Evolutionary conservation across 1,140 invertebrate species (phyloP).

Genomic region (Macrotrachela quadricornifera): DNA sequence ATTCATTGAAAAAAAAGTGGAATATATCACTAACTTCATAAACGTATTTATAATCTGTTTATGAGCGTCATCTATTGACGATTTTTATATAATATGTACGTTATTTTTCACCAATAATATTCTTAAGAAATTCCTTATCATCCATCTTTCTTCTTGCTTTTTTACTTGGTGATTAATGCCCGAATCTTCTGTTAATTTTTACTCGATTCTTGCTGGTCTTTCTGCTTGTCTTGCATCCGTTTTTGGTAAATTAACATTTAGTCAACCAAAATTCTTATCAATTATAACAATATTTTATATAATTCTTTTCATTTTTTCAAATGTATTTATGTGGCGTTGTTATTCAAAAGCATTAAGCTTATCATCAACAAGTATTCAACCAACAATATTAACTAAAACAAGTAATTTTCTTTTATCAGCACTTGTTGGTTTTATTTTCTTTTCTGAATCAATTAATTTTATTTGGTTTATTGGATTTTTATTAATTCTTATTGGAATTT

Average conservation of each 20-base stretch:
- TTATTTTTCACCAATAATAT: no score
- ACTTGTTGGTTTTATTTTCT: conserved; percentile 2
- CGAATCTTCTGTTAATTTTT: background rate
- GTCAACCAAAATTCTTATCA: background rate
- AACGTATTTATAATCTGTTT: no score
- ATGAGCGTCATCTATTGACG: no score
- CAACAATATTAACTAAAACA: conserved; percentile 5
- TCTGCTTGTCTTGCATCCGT: conserved; percentile 3
- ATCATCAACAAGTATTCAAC: background rate
- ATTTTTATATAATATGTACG: no score
- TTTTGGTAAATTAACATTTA: conserved; percentile 6
- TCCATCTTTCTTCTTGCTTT: no score
- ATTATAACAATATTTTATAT: background rate
- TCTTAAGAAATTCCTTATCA: no score
- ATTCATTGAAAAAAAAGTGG: no score
- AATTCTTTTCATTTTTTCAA: background rate
- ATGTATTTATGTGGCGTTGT: conserved; percentile 6
- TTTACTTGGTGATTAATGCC: no score
- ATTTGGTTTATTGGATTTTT: background rate
- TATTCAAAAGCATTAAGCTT: conserved; percentile 1
- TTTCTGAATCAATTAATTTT: background rate
- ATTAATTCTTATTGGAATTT: background rate
- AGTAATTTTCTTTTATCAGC: conserved; percentile 7
- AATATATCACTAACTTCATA: no score
- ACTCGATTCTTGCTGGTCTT: conserved; percentile 2